Evolutionary conservation across 2,113 vertebrate genomes (phyloP).

Genomic region (Brevimyrus niger): DNA sequence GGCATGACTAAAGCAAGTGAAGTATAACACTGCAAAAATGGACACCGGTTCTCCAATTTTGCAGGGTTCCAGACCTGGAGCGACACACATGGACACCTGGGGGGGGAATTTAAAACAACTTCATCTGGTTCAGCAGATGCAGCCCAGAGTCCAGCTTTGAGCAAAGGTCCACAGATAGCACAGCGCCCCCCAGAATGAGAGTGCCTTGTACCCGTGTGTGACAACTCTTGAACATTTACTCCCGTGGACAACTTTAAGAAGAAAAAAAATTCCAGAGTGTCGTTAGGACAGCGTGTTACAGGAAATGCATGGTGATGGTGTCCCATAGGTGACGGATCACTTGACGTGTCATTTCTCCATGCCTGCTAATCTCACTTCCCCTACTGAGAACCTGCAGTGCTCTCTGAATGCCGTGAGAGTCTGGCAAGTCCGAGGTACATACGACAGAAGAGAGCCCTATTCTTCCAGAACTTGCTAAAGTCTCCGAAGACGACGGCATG

Average conservation of each 20-base stretch:
- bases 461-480: not conserved
- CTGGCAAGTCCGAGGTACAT: not conserved
- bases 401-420: not conserved
- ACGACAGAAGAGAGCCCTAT: not conserved
- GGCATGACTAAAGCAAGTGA: not conserved
- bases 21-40: not conserved
- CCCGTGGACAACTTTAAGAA: not conserved
- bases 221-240: not conserved
- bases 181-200: not conserved
- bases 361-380: not conserved
- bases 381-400: not conserved
- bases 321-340: not conserved
- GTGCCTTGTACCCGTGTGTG: not conserved
- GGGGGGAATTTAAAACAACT: not conserved
- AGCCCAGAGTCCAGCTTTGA: not conserved
- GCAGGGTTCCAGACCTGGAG: not conserved
- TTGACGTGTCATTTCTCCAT: not conserved
- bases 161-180: not conserved
- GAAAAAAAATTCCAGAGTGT: not conserved
- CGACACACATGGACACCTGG: not conserved
- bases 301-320: not conserved
- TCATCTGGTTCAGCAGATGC: not conserved
- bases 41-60: not conserved
- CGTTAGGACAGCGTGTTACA: not conserved
- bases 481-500: not conserved